phyloP scores from a whole-genome alignment of 2,113 vertebrate genomes.

The Pleuronectes platessa region DNA sequence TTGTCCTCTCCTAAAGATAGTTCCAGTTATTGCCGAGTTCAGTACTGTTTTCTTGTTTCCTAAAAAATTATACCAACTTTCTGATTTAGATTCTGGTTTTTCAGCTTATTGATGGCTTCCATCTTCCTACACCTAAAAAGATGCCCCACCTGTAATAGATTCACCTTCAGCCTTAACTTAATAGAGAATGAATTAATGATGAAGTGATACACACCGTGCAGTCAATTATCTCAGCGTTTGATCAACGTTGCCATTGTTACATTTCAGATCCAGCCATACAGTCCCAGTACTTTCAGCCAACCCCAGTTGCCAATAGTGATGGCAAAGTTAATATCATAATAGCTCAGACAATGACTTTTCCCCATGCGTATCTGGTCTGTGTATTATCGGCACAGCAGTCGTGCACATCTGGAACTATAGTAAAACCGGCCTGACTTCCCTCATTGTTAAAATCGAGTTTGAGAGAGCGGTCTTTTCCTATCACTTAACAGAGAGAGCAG shows the following conservation, averaged over 20 bases:
- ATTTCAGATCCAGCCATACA: not conserved
- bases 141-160: not conserved
- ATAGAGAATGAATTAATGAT: not conserved
- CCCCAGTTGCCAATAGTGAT: conserved; percentile 14
- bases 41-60: not conserved
- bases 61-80: not conserved
- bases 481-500: conserved; percentile 49
- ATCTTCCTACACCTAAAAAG: too few relatives aligned
- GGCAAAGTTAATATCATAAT: conserved; percentile 23
- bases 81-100: not conserved
- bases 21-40: not conserved
- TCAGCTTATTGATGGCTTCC: not conserved
- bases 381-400: conserved; percentile 26
- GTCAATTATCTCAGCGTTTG: not conserved
- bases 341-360: conserved; percentile 15
- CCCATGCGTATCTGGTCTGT: conserved; percentile 27
- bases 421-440: conserved; percentile 29
- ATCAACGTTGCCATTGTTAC: too few relatives aligned
- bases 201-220: not conserved
- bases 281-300: not conserved
- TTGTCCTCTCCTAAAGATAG: not conserved
- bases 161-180: not conserved
- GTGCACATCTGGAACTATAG: conserved; percentile 56
- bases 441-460: conserved; percentile 24
- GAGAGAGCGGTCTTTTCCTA: conserved; percentile 65